Evolutionary conservation across 2,888 invertebrate species (phyloP).

Genomic region (Onthophagus sagittarius): DNA sequence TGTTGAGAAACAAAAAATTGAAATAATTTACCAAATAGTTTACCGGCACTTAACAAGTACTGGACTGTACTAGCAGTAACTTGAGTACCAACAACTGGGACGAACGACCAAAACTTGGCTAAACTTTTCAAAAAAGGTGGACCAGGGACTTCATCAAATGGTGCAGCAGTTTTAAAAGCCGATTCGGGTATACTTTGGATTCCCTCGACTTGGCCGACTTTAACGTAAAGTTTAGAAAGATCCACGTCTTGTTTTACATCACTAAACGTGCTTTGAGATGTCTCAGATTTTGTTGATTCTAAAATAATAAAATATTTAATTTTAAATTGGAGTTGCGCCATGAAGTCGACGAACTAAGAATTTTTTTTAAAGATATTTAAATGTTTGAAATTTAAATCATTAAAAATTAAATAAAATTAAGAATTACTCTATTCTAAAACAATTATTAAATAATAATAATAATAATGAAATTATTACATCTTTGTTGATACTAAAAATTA

Average conservation of each 20-base stretch:
- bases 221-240: slow-evolving; percentile 23
- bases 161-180: slow-evolving; percentile 34
- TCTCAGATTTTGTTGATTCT: neutral
- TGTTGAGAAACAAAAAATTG: slow-evolving; percentile 37
- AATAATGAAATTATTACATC: too few relatives aligned
- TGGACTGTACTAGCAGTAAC: slow-evolving; percentile 54
- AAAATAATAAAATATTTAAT: neutral
- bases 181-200: slow-evolving; percentile 20
- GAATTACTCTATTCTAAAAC: too few relatives aligned
- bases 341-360: too few relatives aligned
- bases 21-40: slow-evolving; percentile 42
- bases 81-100: slow-evolving; percentile 62
- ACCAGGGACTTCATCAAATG: slow-evolving; percentile 65
- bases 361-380: too few relatives aligned
- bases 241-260: neutral
- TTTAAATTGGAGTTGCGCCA: neutral
- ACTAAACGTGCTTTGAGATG: neutral
- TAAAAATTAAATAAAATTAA: too few relatives aligned
- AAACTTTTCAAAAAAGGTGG: slow-evolving; percentile 57
- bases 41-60: slow-evolving; percentile 53
- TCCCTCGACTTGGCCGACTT: slow-evolving; percentile 25
- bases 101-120: slow-evolving; percentile 57
- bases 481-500: too few relatives aligned
- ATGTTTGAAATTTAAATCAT: too few relatives aligned
- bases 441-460: too few relatives aligned